A percentile compares a stretch with the other conserved stretches of the same genome.
These are phyloP conservation scores for Acropternis orthonyx DNA, from an alignment of 2,797 vertebrate genomes.

Conservation along the genomic window DNA sequence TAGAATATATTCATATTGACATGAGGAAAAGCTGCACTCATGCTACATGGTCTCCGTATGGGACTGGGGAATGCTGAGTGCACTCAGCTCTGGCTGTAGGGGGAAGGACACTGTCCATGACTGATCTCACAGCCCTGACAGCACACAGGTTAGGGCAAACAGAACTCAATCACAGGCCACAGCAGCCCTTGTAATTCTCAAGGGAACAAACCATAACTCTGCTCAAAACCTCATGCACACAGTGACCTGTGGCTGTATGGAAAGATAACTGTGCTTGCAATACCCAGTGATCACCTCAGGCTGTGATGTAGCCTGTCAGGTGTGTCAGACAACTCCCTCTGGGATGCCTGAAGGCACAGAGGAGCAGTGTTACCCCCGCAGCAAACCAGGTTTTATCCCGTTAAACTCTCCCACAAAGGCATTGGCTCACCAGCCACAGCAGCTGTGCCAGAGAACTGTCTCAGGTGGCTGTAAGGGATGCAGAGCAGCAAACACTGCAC, in stretches of 20 bases:
- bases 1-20: fast-evolving
- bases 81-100: not conserved
- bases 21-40: fast-evolving
- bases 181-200: not conserved
- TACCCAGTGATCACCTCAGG: not conserved
- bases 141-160: not conserved
- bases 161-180: not conserved
- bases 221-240: not conserved
- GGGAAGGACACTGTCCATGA: not conserved
- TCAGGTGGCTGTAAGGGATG: not conserved
- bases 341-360: not conserved
- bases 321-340: not conserved
- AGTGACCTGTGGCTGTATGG: fast-evolving
- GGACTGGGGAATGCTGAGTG: not conserved
- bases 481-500: not conserved
- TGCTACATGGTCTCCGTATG: fast-evolving
- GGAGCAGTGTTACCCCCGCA: not conserved
- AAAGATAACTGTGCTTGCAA: not conserved
- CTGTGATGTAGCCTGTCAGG: not conserved
- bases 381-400: not conserved
- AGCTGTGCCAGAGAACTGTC: not conserved
- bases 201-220: fast-evolving
- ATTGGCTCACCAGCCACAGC: not conserved
- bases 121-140: not conserved
- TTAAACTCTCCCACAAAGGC: not conserved